Percentiles rank a stretch among this genome's conserved stretches.
phyloP scores from a whole-genome alignment of 2,113 vertebrate genomes.

The Cryptoleucopteryx plumbea region DNA sequence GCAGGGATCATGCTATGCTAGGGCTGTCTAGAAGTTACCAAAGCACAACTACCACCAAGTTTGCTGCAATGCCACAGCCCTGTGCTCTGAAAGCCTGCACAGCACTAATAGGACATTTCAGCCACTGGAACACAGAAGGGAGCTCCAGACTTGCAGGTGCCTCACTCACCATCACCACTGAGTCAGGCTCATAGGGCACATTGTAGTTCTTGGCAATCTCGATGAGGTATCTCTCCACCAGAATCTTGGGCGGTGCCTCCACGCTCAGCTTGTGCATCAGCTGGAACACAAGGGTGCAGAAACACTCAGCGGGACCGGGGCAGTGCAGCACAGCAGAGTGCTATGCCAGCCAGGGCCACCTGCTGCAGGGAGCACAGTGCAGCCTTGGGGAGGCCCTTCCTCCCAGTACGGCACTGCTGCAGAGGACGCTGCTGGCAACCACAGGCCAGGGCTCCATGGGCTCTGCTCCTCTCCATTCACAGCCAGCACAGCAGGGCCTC shows the following conservation, averaged over 20 bases:
- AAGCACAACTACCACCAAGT: neutral
- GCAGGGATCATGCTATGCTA: neutral
- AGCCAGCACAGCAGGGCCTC: neutral
- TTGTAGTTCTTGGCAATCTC: slow-evolving; percentile 99
- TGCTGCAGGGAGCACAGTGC: neutral
- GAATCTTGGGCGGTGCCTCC: slow-evolving; percentile 94
- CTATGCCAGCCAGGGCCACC: neutral
- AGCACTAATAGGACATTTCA: neutral
- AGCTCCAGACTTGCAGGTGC: neutral
- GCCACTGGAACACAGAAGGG: neutral
- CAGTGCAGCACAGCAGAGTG: neutral
- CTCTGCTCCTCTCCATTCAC: neutral
- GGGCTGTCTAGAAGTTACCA: neutral
- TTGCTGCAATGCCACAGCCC: neutral
- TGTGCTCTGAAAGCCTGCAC: neutral
- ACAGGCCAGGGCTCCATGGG: neutral
- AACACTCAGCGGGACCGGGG: neutral
- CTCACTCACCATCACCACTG: slow-evolving; percentile 90
- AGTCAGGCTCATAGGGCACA: slow-evolving; percentile 94
- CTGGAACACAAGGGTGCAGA: slow-evolving; percentile 63
- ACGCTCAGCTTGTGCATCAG: slow-evolving; percentile 96
- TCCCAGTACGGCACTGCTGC: neutral
- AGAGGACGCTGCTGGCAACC: neutral
- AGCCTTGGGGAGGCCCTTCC: neutral
- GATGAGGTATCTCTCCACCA: slow-evolving; percentile 96